Evolutionary conservation across 1,140 invertebrate species (phyloP).

Genomic region (Scaptomyza pallida): DNA sequence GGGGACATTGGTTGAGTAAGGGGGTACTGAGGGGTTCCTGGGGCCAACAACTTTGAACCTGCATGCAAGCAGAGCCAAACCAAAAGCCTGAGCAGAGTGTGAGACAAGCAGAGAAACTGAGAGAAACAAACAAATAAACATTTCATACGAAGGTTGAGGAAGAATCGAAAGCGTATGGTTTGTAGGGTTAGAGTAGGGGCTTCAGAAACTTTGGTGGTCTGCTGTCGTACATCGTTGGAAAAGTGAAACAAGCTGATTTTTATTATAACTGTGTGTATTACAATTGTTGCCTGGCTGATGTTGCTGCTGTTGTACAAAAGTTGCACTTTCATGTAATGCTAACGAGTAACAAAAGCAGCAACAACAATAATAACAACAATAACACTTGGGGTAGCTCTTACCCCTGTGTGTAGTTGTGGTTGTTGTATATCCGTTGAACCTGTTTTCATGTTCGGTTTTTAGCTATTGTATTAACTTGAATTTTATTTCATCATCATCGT

Average conservation of each 20-base stretch:
- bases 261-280: constrained; percentile 71
- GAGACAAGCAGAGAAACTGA: constrained; percentile 33
- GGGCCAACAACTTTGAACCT: constrained; percentile 71
- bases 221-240: constrained; percentile 26
- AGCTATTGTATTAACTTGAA: constrained; percentile 75
- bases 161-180: too few species aligned
- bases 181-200: background rate
- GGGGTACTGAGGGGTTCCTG: background rate
- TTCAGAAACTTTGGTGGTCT: constrained; percentile 16
- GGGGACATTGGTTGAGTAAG: background rate
- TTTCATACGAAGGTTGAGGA: constrained; percentile 5
- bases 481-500: constrained; percentile 72
- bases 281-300: constrained; percentile 40
- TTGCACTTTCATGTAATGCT: constrained; percentile 74
- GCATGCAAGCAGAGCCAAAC: constrained; percentile 53
- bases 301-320: constrained; percentile 58
- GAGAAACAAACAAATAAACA: constrained; percentile 39
- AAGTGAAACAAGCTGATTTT: constrained; percentile 67
- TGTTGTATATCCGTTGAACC: constrained; percentile 69
- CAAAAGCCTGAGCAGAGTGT: constrained; percentile 43
- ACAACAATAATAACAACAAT: constrained; percentile 12
- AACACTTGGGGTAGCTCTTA: constrained; percentile 62
- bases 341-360: constrained; percentile 52
- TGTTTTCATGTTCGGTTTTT: constrained; percentile 60
- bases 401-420: constrained; percentile 60